These are phyloP conservation scores for Ivindomyrus marchei DNA, from an alignment of 2,113 vertebrate genomes.

Conservation along the genomic window DNA sequence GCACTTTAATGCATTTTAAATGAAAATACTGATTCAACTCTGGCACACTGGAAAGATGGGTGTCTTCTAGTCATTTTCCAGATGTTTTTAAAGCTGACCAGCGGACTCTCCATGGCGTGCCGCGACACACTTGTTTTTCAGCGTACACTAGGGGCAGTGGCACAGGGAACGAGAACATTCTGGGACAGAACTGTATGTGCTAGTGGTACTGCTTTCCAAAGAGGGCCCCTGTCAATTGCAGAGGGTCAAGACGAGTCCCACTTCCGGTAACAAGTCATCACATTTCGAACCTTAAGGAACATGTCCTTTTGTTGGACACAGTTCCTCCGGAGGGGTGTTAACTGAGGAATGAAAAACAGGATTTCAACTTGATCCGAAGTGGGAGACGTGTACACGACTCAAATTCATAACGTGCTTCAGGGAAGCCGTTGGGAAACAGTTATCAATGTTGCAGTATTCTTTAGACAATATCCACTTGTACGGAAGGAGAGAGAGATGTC, in stretches of 20 bases:
- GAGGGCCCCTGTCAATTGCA: not conserved
- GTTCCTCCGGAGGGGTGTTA: not conserved
- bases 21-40: not conserved
- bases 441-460: not conserved
- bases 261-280: not conserved
- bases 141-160: not conserved
- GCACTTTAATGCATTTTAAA: not conserved
- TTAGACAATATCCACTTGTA: not conserved
- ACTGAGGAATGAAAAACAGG: not conserved
- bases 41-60: not conserved
- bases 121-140: not conserved
- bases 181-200: not conserved
- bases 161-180: not conserved
- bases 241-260: not conserved
- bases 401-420: not conserved
- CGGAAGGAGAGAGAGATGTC: not conserved
- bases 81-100: not conserved
- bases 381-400: not conserved
- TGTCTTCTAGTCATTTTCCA: not conserved
- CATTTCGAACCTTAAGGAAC: not conserved
- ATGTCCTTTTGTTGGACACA: not conserved
- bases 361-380: not conserved
- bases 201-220: not conserved
- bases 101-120: not conserved
- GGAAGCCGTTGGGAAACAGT: not conserved